phyloP scores from a whole-genome alignment of 2,797 vertebrate species.

The Pogoniulus pusillus region DNA sequence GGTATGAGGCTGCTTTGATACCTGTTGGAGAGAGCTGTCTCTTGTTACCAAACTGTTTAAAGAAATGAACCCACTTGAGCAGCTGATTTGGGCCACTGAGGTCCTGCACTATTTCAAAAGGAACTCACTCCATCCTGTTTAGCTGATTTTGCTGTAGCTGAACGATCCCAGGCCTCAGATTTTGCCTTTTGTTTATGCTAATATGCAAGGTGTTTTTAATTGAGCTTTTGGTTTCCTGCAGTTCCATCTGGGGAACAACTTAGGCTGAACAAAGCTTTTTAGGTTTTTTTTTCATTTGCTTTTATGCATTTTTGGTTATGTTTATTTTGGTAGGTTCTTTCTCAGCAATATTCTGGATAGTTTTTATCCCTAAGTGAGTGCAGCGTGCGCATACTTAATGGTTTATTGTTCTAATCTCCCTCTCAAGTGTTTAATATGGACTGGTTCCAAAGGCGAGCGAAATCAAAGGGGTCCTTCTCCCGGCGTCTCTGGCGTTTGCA shows the following conservation, averaged over 20 bases:
- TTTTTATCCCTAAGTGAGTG: conserved; percentile 8
- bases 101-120: conserved; percentile 28
- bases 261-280: conserved; percentile 48
- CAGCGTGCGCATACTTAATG: not conserved
- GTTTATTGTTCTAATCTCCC: conserved; percentile 2
- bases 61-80: not conserved
- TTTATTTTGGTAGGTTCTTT: conserved; percentile 36
- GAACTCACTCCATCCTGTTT: conserved; percentile 22
- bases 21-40: conserved; percentile 2
- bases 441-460: conserved; percentile 10
- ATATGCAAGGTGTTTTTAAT: conserved; percentile 66
- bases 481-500: not conserved
- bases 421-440: conserved; percentile 21
- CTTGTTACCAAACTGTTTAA: not conserved
- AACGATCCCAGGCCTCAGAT: conserved; percentile 59
- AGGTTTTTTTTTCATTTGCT: conserved; percentile 13
- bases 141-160: conserved; percentile 60
- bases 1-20: not conserved
- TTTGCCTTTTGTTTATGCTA: conserved; percentile 67
- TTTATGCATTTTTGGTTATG: conserved; percentile 57
- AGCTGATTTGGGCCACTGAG: not conserved
- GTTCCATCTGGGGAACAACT: conserved; percentile 43
- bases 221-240: conserved; percentile 61
- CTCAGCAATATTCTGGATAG: conserved; percentile 19
- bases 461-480: conserved; percentile 29